Evolutionary conservation across 2,888 invertebrate genomes (phyloP).

Genomic region (Phrixothrix hirtus): DNA sequence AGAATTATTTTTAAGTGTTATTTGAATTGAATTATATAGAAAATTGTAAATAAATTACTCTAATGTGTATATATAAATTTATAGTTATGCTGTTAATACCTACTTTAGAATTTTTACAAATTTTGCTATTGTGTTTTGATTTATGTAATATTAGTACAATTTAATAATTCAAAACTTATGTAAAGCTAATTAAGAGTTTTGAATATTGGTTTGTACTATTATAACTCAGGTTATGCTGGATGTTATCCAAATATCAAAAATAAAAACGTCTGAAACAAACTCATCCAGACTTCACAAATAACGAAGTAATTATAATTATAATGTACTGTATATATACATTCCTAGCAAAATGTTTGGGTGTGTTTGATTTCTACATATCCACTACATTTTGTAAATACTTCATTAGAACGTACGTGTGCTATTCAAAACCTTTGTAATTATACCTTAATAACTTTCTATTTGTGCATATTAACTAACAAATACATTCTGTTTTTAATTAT

Average conservation of each 20-base stretch:
- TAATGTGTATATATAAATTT: constrained; percentile 16
- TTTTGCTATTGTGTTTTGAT: constrained; percentile 12
- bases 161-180: no score
- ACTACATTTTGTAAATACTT: constrained; percentile 26
- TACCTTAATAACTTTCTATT: constrained; percentile 20
- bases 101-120: constrained; percentile 21
- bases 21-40: constrained; percentile 1
- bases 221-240: constrained; percentile 16
- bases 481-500: constrained; percentile 21
- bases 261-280: constrained; percentile 17
- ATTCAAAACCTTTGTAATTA: constrained; percentile 22
- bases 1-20: constrained; percentile 7
- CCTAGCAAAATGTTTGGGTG: constrained; percentile 11
- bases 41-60: constrained; percentile 17
- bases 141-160: neutral
- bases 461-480: constrained; percentile 24
- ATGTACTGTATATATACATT: neutral
- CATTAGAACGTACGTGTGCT: constrained; percentile 24
- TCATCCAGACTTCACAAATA: constrained; percentile 13
- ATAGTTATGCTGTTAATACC: constrained; percentile 14
- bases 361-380: constrained; percentile 25
- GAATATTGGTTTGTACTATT: constrained; percentile 1
- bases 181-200: neutral
- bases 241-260: constrained; percentile 24
- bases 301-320: neutral